Conservation (phyloP, 1,140 invertebrate genomes). For the Drosophila arawakana region DNA sequence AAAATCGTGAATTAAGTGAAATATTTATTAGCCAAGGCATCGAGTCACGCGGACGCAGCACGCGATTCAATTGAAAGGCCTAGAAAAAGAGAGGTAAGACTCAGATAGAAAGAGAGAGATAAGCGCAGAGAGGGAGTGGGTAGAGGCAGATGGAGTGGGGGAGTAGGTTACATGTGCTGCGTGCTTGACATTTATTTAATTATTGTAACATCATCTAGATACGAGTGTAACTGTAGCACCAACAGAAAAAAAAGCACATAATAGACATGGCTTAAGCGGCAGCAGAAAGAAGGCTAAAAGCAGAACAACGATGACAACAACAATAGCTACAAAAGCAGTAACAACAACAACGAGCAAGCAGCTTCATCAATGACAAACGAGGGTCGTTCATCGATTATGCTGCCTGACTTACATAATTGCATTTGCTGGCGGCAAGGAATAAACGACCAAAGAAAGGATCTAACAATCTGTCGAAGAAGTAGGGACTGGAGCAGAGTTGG, state of each 20-base stretch:
- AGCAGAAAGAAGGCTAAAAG: neutral
- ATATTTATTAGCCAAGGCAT: slow-evolving; percentile 77
- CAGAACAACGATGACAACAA: neutral
- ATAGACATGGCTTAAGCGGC: slow-evolving; percentile 5
- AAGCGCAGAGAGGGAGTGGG: neutral
- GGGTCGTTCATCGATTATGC: slow-evolving; percentile 61
- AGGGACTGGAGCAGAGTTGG: neutral
- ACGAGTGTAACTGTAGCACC: slow-evolving; percentile 11
- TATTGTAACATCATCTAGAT: slow-evolving; percentile 40
- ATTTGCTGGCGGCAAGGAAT: slow-evolving; percentile 40
- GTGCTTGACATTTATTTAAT: slow-evolving; percentile 44
- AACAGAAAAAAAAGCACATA: slow-evolving; percentile 14
- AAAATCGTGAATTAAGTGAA: slow-evolving; percentile 79
- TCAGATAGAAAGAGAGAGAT: neutral
- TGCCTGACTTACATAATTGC: slow-evolving; percentile 70
- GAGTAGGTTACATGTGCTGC: neutral
- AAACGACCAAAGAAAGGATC: slow-evolving; percentile 1
- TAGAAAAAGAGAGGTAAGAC: neutral
- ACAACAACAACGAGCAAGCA: slow-evolving; percentile 3
- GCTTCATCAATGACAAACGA: slow-evolving; percentile 68
- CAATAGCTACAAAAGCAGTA: neutral
- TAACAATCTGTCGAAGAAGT: slow-evolving; percentile 6
- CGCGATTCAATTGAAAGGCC: slow-evolving; percentile 74
- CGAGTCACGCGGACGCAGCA: slow-evolving; percentile 70
- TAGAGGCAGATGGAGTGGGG: neutral